Conservation (phyloP, 2,797 vertebrate species). For the Eospalax fontanierii region DNA sequence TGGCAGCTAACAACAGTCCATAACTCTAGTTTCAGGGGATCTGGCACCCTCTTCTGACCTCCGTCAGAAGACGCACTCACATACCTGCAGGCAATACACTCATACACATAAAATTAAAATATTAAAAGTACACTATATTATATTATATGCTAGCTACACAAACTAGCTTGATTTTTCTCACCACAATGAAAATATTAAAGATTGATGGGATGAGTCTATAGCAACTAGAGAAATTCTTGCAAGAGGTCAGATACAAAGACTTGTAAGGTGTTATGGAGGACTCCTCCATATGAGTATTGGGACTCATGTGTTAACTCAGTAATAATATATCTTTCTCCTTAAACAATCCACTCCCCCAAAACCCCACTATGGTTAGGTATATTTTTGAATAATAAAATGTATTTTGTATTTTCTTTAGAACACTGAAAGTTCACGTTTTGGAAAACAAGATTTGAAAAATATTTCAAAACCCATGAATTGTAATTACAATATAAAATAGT, state of each 20-base stretch:
- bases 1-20: too few species aligned
- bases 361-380: constrained; percentile 5
- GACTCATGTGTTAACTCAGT: neutral
- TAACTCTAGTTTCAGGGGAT: too few species aligned
- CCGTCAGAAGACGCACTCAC: too few species aligned
- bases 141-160: neutral
- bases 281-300: neutral
- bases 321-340: neutral
- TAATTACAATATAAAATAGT: constrained; percentile 28
- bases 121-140: too few species aligned
- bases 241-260: neutral
- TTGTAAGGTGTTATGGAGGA: neutral
- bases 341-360: constrained; percentile 44
- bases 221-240: neutral
- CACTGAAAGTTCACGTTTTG: neutral
- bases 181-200: neutral
- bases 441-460: neutral
- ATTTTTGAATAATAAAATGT: constrained; percentile 37
- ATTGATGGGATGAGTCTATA: neutral
- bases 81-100: too few species aligned
- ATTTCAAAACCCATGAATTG: constrained; percentile 53
- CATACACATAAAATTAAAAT: too few species aligned
- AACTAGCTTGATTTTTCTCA: constrained; percentile 12
- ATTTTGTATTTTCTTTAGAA: constrained; percentile 49
- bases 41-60: too few species aligned